A percentile compares a stretch with the other conserved stretches of the same genome.
These are phyloP conservation scores for Adrianichthys oophorus DNA, from an alignment of 2,797 vertebrate species.

Conservation along the genomic window DNA sequence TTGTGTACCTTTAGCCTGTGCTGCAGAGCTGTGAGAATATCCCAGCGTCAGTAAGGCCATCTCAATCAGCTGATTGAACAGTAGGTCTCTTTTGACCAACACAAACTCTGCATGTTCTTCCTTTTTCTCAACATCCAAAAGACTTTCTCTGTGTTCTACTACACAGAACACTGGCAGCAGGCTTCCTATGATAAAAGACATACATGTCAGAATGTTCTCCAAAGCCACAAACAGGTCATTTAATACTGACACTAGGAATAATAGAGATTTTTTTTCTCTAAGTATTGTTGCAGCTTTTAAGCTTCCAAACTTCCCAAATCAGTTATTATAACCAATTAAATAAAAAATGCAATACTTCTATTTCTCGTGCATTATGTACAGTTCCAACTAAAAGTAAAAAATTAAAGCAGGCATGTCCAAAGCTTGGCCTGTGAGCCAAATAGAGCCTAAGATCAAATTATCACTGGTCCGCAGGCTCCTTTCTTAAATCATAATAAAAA, in stretches of 20 bases:
- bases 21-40: conserved; percentile 95
- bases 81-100: conserved; percentile 92
- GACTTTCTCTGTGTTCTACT: conserved; percentile 91
- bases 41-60: conserved; percentile 94
- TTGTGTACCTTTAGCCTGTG: conserved; percentile 90
- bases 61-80: conserved; percentile 96
- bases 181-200: conserved; percentile 78
- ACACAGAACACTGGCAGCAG: conserved; percentile 96
- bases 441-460: too few species aligned
- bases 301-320: background rate
- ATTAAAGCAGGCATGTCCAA: too few species aligned
- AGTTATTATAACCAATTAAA: background rate
- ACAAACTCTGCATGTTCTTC: conserved; percentile 96
- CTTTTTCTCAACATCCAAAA: conserved; percentile 84
- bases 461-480: too few species aligned
- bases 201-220: conserved; percentile 2
- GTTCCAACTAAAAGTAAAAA: too few species aligned
- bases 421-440: too few species aligned
- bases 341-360: too few species aligned
- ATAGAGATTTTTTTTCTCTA: too few species aligned
- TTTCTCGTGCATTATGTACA: too few species aligned
- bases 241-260: too few species aligned
- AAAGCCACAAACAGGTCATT: background rate
- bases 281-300: background rate
- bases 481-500: too few species aligned